Evolutionary conservation across 2,113 vertebrate species (phyloP).

Genomic region (Smithornis capensis): DNA sequence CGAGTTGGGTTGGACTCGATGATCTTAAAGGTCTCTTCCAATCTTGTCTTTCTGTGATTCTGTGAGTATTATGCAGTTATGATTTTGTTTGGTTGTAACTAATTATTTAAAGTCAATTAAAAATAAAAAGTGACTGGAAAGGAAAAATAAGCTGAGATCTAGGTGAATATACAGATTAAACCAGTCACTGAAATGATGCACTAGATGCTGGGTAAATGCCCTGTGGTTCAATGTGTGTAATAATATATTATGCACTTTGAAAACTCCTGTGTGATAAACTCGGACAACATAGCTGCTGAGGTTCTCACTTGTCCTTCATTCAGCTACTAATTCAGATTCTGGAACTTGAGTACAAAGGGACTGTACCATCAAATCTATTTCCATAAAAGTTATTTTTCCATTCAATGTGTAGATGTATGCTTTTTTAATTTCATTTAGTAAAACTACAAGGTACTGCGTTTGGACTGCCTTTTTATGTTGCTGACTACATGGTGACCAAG

Average conservation of each 20-base stretch:
- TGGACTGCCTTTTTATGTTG: neutral
- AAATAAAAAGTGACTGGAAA: neutral
- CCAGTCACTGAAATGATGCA: neutral
- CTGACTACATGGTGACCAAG: neutral
- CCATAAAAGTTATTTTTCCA: neutral
- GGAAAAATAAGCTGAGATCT: neutral
- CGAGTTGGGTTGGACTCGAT: no score
- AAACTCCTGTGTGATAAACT: neutral
- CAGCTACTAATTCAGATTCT: neutral
- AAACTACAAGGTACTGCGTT: neutral
- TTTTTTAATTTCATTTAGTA: neutral
- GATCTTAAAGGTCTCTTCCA: no score
- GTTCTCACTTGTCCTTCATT: neutral
- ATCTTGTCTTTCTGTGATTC: no score
- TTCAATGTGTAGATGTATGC: fast-evolving
- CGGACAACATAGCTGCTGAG: neutral
- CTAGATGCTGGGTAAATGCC: neutral
- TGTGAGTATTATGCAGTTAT: neutral
- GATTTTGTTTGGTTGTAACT: neutral
- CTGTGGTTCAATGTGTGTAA: neutral
- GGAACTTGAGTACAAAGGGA: neutral
- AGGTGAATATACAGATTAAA: neutral
- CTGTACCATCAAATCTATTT: neutral
- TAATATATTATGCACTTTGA: neutral
- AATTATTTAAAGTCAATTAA: neutral